phyloP scores from a whole-genome alignment of 1,140 invertebrate species.

The Musca vetustissima region DNA sequence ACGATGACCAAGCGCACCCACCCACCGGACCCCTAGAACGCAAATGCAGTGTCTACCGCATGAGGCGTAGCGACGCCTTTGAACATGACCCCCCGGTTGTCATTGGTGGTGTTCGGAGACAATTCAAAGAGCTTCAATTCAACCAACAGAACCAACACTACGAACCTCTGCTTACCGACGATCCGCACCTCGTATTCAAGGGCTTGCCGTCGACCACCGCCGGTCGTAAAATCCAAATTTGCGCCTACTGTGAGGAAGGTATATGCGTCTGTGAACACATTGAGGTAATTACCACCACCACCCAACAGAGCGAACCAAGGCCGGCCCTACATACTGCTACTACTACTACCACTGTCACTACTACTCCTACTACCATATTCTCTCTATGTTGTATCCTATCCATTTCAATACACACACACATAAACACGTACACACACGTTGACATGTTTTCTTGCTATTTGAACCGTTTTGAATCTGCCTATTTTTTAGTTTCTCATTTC shows the following conservation, averaged over 20 bases:
- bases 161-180: constrained; percentile 47
- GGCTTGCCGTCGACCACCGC: constrained; percentile 35
- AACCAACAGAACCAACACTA: constrained; percentile 46
- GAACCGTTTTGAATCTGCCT: background rate
- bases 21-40: constrained; percentile 46
- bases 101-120: constrained; percentile 33
- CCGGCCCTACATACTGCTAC: constrained; percentile 1
- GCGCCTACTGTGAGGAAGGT: constrained; percentile 54
- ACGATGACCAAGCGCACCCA: constrained; percentile 38
- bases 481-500: background rate
- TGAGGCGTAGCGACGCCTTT: constrained; percentile 47
- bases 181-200: constrained; percentile 49
- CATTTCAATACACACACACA: too few species aligned
- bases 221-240: constrained; percentile 45
- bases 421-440: background rate
- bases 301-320: background rate
- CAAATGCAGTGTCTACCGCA: constrained; percentile 55
- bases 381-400: too few species aligned
- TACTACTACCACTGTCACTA: background rate
- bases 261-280: constrained; percentile 54
- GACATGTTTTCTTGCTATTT: background rate
- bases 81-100: constrained; percentile 32
- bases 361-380: background rate
- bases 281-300: constrained; percentile 44
- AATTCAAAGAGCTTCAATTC: constrained; percentile 50